Evolutionary conservation across 2,113 vertebrate species (phyloP), one percentile per base, ranked within the genome.

Genomic region (Excalfactoria chinensis): DNA sequence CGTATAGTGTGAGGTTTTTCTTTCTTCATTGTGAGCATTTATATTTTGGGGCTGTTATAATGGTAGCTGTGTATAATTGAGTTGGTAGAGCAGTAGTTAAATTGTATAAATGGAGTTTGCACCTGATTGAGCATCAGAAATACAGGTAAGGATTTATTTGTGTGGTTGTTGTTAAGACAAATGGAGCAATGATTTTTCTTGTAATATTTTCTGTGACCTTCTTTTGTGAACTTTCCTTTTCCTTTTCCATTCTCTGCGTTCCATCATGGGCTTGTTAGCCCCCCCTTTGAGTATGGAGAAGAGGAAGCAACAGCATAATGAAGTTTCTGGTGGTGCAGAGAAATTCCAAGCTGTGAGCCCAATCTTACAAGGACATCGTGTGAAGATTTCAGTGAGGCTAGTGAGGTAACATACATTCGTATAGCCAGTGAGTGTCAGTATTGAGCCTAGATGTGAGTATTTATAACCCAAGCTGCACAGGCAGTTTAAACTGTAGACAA

Each of bases 21-120:
- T 41, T 63, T 68, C 53, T 86, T 82, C 63, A 35, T 14, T 71
- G 19, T 88, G 53, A 53, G 41, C 9, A 1, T 63, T 41, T n/a
- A 43, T 88, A 51, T 74, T 83, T 79, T 70, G n/a, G 49, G 83
- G 64, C 26, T 88, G 85, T 92, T 80, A 22, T 40, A 41, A 89
- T 66, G 21, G 73, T 93, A 68, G 7, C 28, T 91, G 48, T 6
- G 1, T 83, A 11, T 77, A 13, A 83, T 70, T 79, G 49, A n/a
- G 81, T 68, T 85, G 58, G 11, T n/a, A 32, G 18, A 82, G 14
- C n/a, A 80, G 13, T 73, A 72, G 37, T 34, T 28, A 53, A 28
- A 53, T 53, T 53, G 8, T 70, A 28, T 59, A 83, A 82, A 89
- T 75, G 64, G 62, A 67, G 53, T 85, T 32, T 35, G 28, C n/a